Evolutionary conservation across 2,888 invertebrate genomes (phyloP), one percentile per base, ranked within the genome.

Genomic region (Eupithecia subumbrata): DNA sequence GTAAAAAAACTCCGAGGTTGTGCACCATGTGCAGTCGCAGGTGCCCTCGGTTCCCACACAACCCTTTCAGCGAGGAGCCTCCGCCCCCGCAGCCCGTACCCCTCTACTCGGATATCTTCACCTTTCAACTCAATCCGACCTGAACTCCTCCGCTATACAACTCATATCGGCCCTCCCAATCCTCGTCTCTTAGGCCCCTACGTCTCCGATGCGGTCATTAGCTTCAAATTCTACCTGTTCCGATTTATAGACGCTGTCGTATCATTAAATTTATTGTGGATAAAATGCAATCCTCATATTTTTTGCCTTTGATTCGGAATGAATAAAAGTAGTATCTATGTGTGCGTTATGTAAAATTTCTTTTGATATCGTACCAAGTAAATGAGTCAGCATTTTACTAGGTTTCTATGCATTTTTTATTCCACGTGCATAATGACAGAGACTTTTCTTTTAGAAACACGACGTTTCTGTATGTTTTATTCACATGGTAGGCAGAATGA

Each of bases 1-100:
- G 89, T 89, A 94, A 94, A 94, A n/a, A 95, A 94, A 93, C 87
- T 82, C 79, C 84, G 83, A 89, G 89, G 88, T 89, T 90, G 89
- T 90, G 89, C 92, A 93, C 92, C 95, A 94, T 95, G 92, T 95
- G 94, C 92, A 91, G 90, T 83, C 92, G 95, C 95, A 95, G 95
- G 95, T 95, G 95, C 95, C 95, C 92, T 91, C 87, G 87, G 94
- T 95, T 95, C 95, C 95, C 95, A 95, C 95, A 95, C 95, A 95
- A 95, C 95, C 95, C 95, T 95, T 95, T 95, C 92, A 92, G 91
- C 89, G 85, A 86, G 86, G 85, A 88, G 90, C 75, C 74, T 69
- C 84, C 88, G 84, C 86, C 86, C 85, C 88, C 88, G 84, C 88
- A 76, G 88, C 89, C 86, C 87, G 81, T 86, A 87, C 88, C 81